Evolutionary conservation across 2,113 vertebrate genomes (phyloP), one percentile per base, ranked within the genome.

Genomic region (Amazona vittata): DNA sequence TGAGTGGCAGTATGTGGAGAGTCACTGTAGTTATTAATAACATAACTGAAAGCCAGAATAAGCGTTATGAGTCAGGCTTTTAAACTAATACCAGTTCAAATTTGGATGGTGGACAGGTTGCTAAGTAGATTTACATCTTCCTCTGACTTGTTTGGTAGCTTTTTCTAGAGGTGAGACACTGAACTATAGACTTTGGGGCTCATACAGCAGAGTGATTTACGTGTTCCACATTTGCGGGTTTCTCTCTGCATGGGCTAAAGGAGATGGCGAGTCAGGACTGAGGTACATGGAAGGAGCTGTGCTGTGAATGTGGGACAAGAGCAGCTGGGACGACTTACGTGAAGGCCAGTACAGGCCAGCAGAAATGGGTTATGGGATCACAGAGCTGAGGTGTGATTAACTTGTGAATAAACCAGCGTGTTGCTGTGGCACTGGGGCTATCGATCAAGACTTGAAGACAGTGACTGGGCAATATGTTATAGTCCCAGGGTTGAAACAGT

Each of bases 341-440:
- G 0, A 92, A 83, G 28, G 37, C 73, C 55, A 25, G 67, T 33
- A 25, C 0, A 0, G 81, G 69, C 28, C 47, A 71, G 64, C n/a
- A 84, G 77, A 91, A 31, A 10, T 67, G 37, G 13, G 28, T 62
- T 86, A 44, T 21, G 28, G 69, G n/a, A 75, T 92, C 35, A 52
- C 18, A 50, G 60, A 78, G 15, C 10, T 62, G 44, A 76, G 52
- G 5, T 69, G 47, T 64, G 33, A 44, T 74, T 41, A 41, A 62
- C 60, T 53, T 77, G 2, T 65, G 59, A 76, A 63, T 55, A 65
- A 81, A 57, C 6, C 31, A 69, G 28, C 31, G 59, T 49, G 25
- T 49, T 33, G 15, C 8, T 65, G 83, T 76, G 49, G 50, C 62
- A 65, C 4, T 77, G 78, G 46, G 17, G 35, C 49, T 90, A 28